These are phyloP conservation scores for Huso huso DNA, from an alignment of 2,797 vertebrate species.

Conservation along the genomic window DNA sequence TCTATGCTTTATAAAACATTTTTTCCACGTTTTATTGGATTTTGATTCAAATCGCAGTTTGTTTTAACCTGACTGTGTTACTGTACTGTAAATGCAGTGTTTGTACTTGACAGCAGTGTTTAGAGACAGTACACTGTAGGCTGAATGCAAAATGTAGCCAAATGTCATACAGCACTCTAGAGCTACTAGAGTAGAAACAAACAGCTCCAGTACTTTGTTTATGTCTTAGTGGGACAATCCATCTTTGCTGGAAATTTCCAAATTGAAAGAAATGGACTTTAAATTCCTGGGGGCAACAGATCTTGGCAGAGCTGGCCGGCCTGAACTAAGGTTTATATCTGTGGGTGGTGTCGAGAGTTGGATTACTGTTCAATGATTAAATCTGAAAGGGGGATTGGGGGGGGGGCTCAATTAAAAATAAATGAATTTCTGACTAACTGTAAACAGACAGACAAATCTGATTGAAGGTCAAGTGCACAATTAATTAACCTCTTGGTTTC, in stretches of 20 bases:
- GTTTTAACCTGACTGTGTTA: too few relatives aligned
- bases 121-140: too few relatives aligned
- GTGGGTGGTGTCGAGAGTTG: conserved; percentile 46
- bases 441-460: conserved; percentile 6
- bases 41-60: too few relatives aligned
- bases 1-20: too few relatives aligned
- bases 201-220: background rate
- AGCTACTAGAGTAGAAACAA: too few relatives aligned
- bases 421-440: conserved; percentile 4
- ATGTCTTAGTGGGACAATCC: background rate
- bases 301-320: conserved; percentile 25
- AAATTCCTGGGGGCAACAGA: conserved; percentile 24
- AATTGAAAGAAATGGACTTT: conserved; percentile 7
- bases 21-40: too few relatives aligned
- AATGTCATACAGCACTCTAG: too few relatives aligned
- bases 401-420: conserved; percentile 7
- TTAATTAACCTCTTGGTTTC: conserved; percentile 5
- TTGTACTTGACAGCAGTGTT: too few relatives aligned
- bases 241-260: conserved; percentile 9
- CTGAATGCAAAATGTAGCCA: too few relatives aligned
- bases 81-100: too few relatives aligned
- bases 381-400: conserved; percentile 31
- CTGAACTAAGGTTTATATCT: conserved; percentile 41
- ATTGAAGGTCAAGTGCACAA: conserved; percentile 10
- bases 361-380: conserved; percentile 53